A percentile compares a stretch with the other conserved stretches of the same genome.
Conservation (phyloP, 2,113 vertebrate species). For the Coracopsis vasa region DNA sequence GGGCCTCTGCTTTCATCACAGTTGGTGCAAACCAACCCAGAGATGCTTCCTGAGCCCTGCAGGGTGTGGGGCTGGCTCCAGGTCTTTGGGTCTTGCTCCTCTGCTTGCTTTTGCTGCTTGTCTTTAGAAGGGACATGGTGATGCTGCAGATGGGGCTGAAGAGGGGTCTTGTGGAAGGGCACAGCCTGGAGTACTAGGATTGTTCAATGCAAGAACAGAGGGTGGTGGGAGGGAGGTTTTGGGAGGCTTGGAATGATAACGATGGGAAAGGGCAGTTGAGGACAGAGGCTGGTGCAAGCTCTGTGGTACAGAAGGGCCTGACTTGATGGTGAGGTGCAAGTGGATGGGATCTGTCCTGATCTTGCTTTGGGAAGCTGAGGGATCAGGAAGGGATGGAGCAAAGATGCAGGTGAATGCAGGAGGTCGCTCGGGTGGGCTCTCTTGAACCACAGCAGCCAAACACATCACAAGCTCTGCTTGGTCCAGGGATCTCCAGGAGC, state of each 20-base stretch:
- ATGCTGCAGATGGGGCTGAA: background rate
- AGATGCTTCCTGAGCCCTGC: background rate
- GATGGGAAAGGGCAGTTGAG: background rate
- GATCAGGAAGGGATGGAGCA: background rate
- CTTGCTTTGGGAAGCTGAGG: background rate
- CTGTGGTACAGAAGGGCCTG: background rate
- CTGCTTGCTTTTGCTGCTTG: background rate
- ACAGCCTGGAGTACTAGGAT: background rate
- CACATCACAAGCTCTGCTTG: background rate
- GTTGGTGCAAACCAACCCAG: background rate
- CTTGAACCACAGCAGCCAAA: background rate
- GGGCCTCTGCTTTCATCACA: background rate
- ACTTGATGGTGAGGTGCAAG: background rate
- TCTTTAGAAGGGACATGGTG: background rate
- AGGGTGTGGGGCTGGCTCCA: background rate
- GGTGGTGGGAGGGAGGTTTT: background rate
- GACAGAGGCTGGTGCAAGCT: background rate
- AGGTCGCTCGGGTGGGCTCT: background rate
- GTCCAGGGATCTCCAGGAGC: rapidly evolving
- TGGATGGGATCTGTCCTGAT: background rate
- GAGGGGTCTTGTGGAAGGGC: background rate
- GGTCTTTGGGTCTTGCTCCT: background rate
- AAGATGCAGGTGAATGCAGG: background rate
- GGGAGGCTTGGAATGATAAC: background rate
- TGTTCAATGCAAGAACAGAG: background rate